Percentiles rank a stretch among this genome's conserved stretches.
Evolutionary conservation across 1,140 invertebrate species (phyloP).

Genomic region (Coenobita brevimanus): DNA sequence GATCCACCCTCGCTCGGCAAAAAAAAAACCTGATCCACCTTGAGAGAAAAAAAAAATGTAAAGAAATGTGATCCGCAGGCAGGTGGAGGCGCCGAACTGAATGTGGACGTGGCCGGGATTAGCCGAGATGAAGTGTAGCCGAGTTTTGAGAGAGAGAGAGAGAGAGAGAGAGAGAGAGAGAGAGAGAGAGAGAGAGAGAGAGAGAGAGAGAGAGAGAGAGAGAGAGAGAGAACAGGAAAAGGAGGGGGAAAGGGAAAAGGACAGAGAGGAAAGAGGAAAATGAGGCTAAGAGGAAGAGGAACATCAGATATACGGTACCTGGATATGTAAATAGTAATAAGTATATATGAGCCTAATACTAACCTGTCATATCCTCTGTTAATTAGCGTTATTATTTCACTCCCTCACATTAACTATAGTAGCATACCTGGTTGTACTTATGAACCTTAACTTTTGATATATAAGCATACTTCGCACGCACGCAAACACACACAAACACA

Average conservation of each 20-base stretch:
- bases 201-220: not conserved
- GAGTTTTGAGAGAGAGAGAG: not conserved
- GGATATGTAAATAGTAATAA: not conserved
- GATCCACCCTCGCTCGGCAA: no score
- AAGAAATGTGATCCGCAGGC: not conserved
- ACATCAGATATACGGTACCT: not conserved
- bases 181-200: slow-evolving; percentile 5
- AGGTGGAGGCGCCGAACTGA: not conserved
- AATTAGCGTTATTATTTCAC: no score
- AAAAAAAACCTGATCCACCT: not conserved
- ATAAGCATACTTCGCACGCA: no score
- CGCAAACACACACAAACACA: not conserved
- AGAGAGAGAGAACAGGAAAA: slow-evolving; percentile 5
- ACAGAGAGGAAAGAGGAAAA: not conserved
- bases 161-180: not conserved
- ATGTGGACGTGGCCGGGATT: not conserved
- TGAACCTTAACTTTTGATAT: no score
- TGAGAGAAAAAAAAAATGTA: not conserved
- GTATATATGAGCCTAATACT: no score
- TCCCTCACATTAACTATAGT: no score
- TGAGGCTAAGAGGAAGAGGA: not conserved
- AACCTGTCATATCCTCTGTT: no score
- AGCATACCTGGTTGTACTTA: no score
- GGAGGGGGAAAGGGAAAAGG: not conserved
- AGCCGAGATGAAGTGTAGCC: not conserved